These are phyloP conservation scores for Isurus oxyrinchus DNA, from an alignment of 2,113 vertebrate genomes.

Conservation along the genomic window DNA sequence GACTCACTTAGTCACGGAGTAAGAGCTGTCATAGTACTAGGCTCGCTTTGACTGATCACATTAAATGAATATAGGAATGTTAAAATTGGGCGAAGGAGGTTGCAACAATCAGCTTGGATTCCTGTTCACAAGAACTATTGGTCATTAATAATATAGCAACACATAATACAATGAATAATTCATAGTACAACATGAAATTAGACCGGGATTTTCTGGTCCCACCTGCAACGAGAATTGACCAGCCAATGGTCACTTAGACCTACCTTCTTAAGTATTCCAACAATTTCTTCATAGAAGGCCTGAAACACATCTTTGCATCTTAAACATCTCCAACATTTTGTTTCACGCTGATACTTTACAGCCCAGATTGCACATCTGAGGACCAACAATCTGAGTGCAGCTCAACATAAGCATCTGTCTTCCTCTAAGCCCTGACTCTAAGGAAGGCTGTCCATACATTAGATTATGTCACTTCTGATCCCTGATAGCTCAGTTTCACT, in stretches of 20 bases:
- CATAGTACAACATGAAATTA: not conserved
- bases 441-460: not conserved
- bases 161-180: not conserved
- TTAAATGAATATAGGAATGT: too few relatives aligned
- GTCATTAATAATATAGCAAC: not conserved
- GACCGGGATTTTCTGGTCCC: not conserved
- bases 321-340: not conserved
- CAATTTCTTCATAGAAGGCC: not conserved
- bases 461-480: not conserved
- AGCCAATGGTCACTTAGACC: not conserved
- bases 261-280: not conserved
- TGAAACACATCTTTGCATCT: not conserved
- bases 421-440: not conserved
- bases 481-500: not conserved
- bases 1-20: not conserved
- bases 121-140: not conserved
- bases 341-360: not conserved
- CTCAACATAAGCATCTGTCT: not conserved
- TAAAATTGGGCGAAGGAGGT: not conserved
- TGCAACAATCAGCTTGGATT: not conserved
- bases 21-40: not conserved
- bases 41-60: not conserved
- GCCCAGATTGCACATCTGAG: not conserved
- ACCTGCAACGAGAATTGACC: too few relatives aligned
- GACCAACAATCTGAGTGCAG: not conserved